These are phyloP conservation scores for Xyrichtys novacula DNA, from an alignment of 2,797 vertebrate genomes.

Conservation along the genomic window DNA sequence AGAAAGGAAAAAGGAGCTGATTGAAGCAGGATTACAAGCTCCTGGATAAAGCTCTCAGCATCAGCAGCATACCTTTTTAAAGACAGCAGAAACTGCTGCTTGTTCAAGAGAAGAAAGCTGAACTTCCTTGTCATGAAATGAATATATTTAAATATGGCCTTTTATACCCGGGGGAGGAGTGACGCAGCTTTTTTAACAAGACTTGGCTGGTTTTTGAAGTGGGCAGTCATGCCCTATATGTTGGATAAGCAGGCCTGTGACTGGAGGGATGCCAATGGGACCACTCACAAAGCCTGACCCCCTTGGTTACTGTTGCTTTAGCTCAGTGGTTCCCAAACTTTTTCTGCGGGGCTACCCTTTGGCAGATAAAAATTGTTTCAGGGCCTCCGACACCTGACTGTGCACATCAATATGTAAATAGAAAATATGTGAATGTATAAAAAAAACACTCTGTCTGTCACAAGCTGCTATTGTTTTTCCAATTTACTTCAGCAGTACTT, in stretches of 20 bases:
- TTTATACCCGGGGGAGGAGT: conserved; percentile 17
- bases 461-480: no score
- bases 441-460: no score
- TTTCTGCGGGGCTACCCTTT: no score
- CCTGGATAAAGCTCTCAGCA: conserved; percentile 82
- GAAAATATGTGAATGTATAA: no score
- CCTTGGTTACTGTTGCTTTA: not conserved
- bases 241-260: not conserved
- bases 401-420: no score
- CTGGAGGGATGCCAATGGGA: not conserved
- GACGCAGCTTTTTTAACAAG: conserved; percentile 9
- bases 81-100: conserved; percentile 57
- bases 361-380: no score
- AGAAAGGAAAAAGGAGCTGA: conserved; percentile 83
- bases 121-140: conserved; percentile 40
- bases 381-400: no score
- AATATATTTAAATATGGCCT: conserved; percentile 37
- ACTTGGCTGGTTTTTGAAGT: conserved; percentile 21
- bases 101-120: conserved; percentile 62
- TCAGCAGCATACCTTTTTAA: conserved; percentile 75
- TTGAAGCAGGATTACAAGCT: conserved; percentile 87
- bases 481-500: no score
- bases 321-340: no score
- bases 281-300: not conserved
- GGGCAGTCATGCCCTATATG: not conserved